Evolutionary conservation across 1,140 invertebrate genomes (phyloP).

Genomic region (Megalopta genalis): DNA sequence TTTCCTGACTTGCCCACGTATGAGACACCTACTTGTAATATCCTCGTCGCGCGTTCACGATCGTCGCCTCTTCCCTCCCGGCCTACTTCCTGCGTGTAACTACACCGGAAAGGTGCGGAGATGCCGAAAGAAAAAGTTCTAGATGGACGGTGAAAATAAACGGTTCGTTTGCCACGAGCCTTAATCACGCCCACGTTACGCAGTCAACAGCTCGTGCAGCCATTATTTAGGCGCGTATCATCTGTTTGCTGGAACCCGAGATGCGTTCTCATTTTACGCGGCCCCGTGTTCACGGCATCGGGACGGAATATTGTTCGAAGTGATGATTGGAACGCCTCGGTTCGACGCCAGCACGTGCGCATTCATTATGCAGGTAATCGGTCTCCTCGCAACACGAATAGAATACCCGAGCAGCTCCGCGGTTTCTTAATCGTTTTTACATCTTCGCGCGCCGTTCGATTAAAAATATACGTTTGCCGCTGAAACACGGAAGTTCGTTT

Average conservation of each 20-base stretch:
- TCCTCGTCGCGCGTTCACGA: slow-evolving; percentile 50
- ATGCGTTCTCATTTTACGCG: neutral
- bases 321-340: neutral
- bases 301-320: neutral
- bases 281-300: neutral
- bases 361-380: too few species aligned
- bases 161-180: slow-evolving; percentile 48
- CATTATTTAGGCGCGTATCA: slow-evolving; percentile 26
- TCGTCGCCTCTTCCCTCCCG: slow-evolving; percentile 57
- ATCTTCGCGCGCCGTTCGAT: too few species aligned
- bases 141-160: slow-evolving; percentile 53
- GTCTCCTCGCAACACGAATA: too few species aligned
- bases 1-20: slow-evolving; percentile 76
- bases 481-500: too few species aligned
- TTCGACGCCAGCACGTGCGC: neutral
- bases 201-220: slow-evolving; percentile 28
- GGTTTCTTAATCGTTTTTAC: too few species aligned
- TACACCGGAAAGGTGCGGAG: slow-evolving; percentile 65
- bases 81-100: slow-evolving; percentile 55
- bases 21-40: slow-evolving; percentile 52
- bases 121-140: slow-evolving; percentile 43
- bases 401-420: too few species aligned
- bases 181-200: slow-evolving; percentile 48
- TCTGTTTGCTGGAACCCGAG: neutral
- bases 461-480: too few species aligned